Evolutionary conservation across 2,888 invertebrate genomes (phyloP), one percentile per base, ranked within the genome.

Genomic region (Acanthoscelides obtectus): DNA sequence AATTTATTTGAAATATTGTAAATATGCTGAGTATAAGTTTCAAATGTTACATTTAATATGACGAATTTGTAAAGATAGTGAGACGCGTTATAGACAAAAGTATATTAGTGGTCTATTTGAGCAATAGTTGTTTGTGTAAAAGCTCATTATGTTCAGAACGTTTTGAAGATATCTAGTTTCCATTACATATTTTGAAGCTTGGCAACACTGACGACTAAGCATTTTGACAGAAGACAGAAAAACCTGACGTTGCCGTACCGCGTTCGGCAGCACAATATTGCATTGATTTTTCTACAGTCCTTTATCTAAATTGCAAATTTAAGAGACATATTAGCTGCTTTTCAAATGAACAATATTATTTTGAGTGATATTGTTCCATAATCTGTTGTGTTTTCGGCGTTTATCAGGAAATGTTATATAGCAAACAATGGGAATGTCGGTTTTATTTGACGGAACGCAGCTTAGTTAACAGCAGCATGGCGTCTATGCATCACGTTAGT

Each of bases 401-500:
- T 45, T 17, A 17, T 6, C 45, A 45, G 12, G 17, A 45, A 45
- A 6, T 6, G 1, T 45, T 12, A 6, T 25, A 6, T 45, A 45
- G 45, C 1, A 17, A 45, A 45, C 45, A 45, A 45, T 1, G 17
- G 45, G 45, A 45, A 45, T 45, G 45, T 4, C 12, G 17, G 45
- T 12, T 45, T 4, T 45, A 45, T 1, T 45, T 1, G 45, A 17
- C 5, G 45, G 45, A 45, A 45, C 45, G 45, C 45, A 45, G 45
- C 45, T 6, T 45, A 45, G 45, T 45, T 6, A 45, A 45, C 68
- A 68, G 22, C 21, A 73, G 72, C 73, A 75, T 77, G 79, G 79
- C 77, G 79, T 77, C 75, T 73, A 72, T 76, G 73, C 75, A 75
- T 72, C 80, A 83, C 85, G 83, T 81, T 86, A 75, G 75, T 81